These are phyloP conservation scores for Sitta europaea DNA, from an alignment of 2,113 vertebrate species.

Conservation along the genomic window DNA sequence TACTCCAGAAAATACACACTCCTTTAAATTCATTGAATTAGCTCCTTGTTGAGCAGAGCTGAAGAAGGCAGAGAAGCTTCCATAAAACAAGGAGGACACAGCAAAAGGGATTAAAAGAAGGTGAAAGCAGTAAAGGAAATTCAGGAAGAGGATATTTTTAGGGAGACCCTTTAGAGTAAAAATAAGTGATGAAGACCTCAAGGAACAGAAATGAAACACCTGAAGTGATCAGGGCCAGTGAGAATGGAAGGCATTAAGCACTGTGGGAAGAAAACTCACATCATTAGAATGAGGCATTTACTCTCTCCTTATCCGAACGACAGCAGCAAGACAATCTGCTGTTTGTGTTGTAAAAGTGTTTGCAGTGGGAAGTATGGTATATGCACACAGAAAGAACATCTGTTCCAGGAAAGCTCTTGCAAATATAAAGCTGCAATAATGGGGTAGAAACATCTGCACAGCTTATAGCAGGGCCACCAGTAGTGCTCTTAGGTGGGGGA, in stretches of 20 bases:
- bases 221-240: background rate
- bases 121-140: background rate
- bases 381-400: conserved; percentile 57
- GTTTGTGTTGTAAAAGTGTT: conserved; percentile 65
- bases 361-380: conserved; percentile 38
- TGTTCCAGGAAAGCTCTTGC: conserved; percentile 27
- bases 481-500: background rate
- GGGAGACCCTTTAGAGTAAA: background rate
- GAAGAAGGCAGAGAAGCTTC: background rate
- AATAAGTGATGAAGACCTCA: background rate
- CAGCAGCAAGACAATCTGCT: conserved; percentile 67
- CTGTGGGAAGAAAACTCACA: background rate
- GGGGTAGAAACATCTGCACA: conserved; percentile 54
- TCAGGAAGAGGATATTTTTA: background rate
- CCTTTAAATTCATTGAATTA: background rate
- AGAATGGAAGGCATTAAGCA: conserved; percentile 8
- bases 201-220: conserved; percentile 9
- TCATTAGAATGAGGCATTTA: conserved; percentile 48
- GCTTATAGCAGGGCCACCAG: conserved; percentile 41
- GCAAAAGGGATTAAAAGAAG: background rate
- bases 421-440: conserved; percentile 61
- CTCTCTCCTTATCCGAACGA: background rate
- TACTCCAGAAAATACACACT: background rate
- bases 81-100: background rate
- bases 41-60: background rate